Evolutionary conservation across 2,113 vertebrate genomes (phyloP).

Genomic region (Ceratotherium simum): DNA sequence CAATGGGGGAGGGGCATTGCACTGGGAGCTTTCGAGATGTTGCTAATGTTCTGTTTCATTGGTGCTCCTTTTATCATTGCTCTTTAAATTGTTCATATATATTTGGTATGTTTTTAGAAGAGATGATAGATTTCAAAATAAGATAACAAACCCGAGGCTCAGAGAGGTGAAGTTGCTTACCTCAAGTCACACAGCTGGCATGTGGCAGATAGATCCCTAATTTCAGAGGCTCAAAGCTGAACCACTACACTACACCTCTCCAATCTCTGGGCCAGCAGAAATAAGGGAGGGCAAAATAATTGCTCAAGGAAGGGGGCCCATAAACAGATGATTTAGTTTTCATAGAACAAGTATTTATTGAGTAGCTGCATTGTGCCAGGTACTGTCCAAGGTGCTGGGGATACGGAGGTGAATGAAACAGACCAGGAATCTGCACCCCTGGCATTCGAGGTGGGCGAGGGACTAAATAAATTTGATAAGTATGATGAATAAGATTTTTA

Average conservation of each 20-base stretch:
- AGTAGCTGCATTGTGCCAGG: neutral
- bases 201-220: too few species aligned
- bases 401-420: neutral
- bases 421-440: neutral
- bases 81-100: neutral
- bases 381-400: slow-evolving; percentile 68
- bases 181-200: neutral
- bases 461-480: neutral
- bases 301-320: neutral
- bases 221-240: neutral
- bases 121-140: neutral
- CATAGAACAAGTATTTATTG: neutral
- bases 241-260: neutral
- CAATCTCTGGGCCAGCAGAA: neutral
- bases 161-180: too few species aligned
- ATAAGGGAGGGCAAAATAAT: neutral
- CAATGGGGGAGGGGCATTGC: too few species aligned
- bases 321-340: neutral
- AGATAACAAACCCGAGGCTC: neutral
- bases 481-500: neutral
- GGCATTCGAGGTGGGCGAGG: neutral
- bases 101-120: neutral
- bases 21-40: neutral
- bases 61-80: neutral
- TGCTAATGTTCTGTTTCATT: neutral